Percentiles rank a stretch among this genome's conserved stretches.
These are phyloP conservation scores for Petroica traversi DNA, from an alignment of 2,113 vertebrate genomes.

Conservation along the genomic window DNA sequence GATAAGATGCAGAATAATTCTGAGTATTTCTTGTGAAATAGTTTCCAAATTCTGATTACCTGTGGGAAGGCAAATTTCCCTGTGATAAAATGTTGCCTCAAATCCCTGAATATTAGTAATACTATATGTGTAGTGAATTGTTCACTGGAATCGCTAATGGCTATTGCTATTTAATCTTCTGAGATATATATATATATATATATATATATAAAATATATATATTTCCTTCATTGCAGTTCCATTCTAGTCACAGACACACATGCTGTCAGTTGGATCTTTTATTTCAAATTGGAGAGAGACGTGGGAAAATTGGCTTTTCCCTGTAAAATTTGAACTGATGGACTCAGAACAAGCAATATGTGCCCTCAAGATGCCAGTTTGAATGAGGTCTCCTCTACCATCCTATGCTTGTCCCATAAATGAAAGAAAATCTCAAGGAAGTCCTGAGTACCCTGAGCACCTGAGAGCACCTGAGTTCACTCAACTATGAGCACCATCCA, in stretches of 20 bases:
- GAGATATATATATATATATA: not conserved
- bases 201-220: not conserved
- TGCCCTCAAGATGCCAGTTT: not conserved
- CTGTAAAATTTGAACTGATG: not conserved
- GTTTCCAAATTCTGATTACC: not conserved
- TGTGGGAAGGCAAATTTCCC: not conserved
- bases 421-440: not conserved
- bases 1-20: not conserved
- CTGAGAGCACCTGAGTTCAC: too few relatives aligned
- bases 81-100: not conserved
- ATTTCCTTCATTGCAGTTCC: not conserved
- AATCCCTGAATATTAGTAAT: not conserved
- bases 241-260: not conserved
- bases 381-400: not conserved
- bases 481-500: not conserved
- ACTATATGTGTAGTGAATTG: not conserved
- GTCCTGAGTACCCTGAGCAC: too few relatives aligned
- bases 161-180: not conserved
- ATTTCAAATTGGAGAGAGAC: not conserved
- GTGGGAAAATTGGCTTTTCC: not conserved
- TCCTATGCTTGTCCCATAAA: not conserved
- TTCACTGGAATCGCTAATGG: not conserved
- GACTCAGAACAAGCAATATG: not conserved
- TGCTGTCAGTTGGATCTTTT: not conserved
- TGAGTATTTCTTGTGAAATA: not conserved